These are phyloP conservation scores for Drosophila sucinea DNA, from an alignment of 1,140 invertebrate genomes.

Conservation along the genomic window DNA sequence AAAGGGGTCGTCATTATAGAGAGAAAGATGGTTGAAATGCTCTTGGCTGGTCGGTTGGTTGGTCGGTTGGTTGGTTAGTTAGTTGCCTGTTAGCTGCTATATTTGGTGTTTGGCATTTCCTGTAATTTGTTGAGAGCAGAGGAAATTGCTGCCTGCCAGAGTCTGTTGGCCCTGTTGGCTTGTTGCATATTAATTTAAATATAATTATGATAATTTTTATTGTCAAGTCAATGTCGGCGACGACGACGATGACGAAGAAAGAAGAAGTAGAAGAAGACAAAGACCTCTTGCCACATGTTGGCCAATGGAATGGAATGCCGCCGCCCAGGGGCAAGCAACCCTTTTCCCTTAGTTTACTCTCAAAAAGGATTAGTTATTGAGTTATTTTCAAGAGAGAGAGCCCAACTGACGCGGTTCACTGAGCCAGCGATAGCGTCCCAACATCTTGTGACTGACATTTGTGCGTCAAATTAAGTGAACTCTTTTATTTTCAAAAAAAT, in stretches of 20 bases:
- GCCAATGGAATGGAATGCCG: constrained; percentile 38
- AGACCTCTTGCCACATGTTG: constrained; percentile 59
- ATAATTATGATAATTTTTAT: constrained; percentile 82
- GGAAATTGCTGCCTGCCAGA: constrained; percentile 58
- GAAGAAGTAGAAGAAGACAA: constrained; percentile 13
- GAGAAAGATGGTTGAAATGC: neutral
- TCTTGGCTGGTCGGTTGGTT: neutral
- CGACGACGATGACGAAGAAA: neutral
- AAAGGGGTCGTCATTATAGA: constrained; percentile 27
- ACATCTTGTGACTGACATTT: constrained; percentile 75
- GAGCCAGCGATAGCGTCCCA: constrained; percentile 21
- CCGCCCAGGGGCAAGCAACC: constrained; percentile 49
- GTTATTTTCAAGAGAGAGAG: constrained; percentile 64
- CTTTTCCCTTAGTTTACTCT: constrained; percentile 48
- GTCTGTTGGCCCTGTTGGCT: constrained; percentile 30
- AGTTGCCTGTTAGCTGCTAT: constrained; percentile 16
- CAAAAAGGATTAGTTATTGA: constrained; percentile 79
- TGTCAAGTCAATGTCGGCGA: constrained; percentile 57
- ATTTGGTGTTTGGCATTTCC: constrained; percentile 70
- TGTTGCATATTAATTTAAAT: constrained; percentile 81
- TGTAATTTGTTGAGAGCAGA: constrained; percentile 70
- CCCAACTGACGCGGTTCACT: constrained; percentile 10
- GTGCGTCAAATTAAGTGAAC: constrained; percentile 81
- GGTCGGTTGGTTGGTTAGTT: neutral
- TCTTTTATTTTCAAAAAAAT: constrained; percentile 36